Evolutionary conservation across 1,140 invertebrate species (phyloP).

Genomic region (Caerostris extrusa): DNA sequence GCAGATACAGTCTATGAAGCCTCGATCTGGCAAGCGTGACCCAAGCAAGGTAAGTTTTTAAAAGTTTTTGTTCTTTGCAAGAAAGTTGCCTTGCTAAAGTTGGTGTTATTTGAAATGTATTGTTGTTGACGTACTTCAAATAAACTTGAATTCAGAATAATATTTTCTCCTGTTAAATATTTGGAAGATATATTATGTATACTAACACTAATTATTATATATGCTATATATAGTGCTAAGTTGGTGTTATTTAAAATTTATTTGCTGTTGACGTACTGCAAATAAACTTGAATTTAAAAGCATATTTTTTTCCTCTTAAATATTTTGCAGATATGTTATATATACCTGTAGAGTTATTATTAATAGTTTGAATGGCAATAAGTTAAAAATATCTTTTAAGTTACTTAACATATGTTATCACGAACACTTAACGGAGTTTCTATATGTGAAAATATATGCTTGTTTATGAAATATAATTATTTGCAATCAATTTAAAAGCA

Average conservation of each 20-base stretch:
- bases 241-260: neutral
- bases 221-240: neutral
- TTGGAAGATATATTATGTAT: neutral
- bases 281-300: too few relatives aligned
- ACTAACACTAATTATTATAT: neutral
- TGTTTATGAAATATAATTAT: too few relatives aligned
- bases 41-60: constrained; percentile 54
- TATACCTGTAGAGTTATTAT: too few relatives aligned
- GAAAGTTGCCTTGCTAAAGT: neutral
- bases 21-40: constrained; percentile 50
- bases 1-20: constrained; percentile 69
- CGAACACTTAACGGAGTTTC: too few relatives aligned
- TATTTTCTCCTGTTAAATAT: neutral
- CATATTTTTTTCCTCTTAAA: too few relatives aligned
- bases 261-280: too few relatives aligned
- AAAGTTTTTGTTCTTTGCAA: neutral
- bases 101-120: neutral
- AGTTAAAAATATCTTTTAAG: too few relatives aligned
- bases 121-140: neutral
- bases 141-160: neutral
- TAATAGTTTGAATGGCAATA: too few relatives aligned
- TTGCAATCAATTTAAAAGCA: too few relatives aligned
- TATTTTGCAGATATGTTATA: too few relatives aligned
- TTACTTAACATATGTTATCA: too few relatives aligned
- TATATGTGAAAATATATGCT: too few relatives aligned